These are phyloP conservation scores for Phenganax stokvisi DNA, from an alignment of 92 coral and sea anemone species.

Conservation along the genomic window DNA sequence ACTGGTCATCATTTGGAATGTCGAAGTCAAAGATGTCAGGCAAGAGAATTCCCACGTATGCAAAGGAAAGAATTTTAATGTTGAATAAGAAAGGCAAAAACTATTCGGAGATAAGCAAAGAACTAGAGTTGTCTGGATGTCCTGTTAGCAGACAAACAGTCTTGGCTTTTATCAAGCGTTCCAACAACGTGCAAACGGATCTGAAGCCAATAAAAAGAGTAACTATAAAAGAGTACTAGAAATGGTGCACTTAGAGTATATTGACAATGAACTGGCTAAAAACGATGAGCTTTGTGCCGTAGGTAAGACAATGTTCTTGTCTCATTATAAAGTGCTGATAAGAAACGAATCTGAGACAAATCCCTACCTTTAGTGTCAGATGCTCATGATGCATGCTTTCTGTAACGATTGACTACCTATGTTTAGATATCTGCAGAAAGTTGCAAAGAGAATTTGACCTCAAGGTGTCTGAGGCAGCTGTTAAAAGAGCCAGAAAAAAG, in stretches of 20 bases:
- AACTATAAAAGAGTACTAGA: constrained; percentile 11
- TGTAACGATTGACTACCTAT: constrained; percentile 23
- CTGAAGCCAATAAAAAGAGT: background rate
- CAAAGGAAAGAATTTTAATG: background rate
- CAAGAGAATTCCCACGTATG: background rate
- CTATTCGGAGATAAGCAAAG: background rate
- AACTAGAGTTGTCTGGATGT: constrained; percentile 15
- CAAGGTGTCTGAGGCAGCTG: constrained; percentile 6
- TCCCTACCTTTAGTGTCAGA: no score
- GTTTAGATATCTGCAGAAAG: constrained; percentile 7
- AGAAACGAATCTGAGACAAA: no score
- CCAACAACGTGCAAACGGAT: background rate
- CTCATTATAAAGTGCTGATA: constrained; percentile 21
- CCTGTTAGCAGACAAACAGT: constrained; percentile 17
- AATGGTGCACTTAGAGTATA: constrained; percentile 7
- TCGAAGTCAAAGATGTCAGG: background rate
- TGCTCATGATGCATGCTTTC: background rate
- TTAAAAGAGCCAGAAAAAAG: constrained; percentile 19
- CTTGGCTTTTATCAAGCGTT: constrained; percentile 17
- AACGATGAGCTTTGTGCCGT: constrained; percentile 46
- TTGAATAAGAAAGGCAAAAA: background rate
- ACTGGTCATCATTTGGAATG: no score
- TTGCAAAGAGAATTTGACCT: constrained; percentile 1
- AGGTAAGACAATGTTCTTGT: constrained; percentile 35
- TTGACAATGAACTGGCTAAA: constrained; percentile 25